Conservation (phyloP, 2,113 vertebrate species). For the Nestor notabilis region DNA sequence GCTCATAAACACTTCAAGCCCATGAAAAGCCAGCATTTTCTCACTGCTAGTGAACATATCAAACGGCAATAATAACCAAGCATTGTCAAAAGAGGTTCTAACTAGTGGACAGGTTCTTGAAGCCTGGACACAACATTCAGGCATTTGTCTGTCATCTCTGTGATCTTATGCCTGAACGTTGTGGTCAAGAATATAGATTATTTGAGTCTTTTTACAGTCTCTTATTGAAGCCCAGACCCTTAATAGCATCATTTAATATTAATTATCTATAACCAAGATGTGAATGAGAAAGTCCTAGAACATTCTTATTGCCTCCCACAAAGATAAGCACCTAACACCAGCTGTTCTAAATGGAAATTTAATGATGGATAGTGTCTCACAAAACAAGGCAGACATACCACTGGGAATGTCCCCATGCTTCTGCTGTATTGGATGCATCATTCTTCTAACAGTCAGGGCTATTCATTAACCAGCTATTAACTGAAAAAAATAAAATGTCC, state of each 20-base stretch:
- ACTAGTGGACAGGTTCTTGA: neutral
- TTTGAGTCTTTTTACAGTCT: neutral
- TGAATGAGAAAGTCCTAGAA: neutral
- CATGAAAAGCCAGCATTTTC: neutral
- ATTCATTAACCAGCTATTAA: constrained; percentile 42
- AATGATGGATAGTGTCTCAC: neutral
- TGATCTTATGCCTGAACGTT: neutral
- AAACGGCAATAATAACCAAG: neutral
- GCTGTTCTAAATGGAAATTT: neutral
- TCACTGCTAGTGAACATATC: neutral
- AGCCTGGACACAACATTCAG: neutral
- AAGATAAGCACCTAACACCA: neutral
- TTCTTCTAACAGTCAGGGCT: constrained; percentile 16
- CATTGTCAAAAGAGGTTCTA: neutral
- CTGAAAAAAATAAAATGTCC: neutral
- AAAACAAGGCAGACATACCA: constrained; percentile 24
- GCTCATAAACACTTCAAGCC: neutral
- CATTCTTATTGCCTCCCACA: neutral
- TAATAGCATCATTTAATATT: neutral
- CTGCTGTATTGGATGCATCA: neutral
- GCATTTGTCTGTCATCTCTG: neutral
- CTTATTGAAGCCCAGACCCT: neutral
- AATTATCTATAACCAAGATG: neutral
- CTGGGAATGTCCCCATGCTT: constrained; percentile 23
- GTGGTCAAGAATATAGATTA: neutral